Conservation (phyloP, 2,113 vertebrate species). For the Hydrochoerus hydrochaeris region DNA sequence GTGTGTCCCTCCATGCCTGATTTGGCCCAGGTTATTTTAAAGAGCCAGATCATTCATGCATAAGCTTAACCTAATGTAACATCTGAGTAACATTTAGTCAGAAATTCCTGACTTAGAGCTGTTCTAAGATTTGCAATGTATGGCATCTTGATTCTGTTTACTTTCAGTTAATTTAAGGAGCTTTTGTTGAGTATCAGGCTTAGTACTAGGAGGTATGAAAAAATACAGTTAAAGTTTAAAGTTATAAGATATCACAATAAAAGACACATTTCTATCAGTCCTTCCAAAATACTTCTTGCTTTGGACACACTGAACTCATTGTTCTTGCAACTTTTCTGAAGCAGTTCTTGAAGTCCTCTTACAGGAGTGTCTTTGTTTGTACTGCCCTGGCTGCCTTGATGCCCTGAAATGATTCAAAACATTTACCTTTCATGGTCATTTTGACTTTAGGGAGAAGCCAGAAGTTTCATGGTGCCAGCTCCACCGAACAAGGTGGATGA, state of each 20-base stretch:
- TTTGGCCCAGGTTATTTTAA: background rate
- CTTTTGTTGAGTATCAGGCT: background rate
- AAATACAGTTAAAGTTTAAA: background rate
- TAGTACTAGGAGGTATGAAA: background rate
- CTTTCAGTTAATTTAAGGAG: background rate
- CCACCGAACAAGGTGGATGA: background rate
- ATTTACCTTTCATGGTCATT: background rate
- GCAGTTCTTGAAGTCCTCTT: background rate
- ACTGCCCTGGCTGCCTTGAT: background rate
- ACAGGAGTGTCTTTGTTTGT: background rate
- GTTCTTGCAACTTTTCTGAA: background rate
- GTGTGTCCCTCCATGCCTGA: background rate
- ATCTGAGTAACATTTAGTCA: background rate
- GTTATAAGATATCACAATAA: background rate
- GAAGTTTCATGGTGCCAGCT: background rate
- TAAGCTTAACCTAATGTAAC: background rate
- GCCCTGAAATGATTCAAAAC: background rate
- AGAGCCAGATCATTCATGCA: background rate
- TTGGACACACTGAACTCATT: background rate
- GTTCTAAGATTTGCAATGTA: background rate
- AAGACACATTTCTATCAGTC: background rate
- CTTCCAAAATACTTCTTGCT: background rate
- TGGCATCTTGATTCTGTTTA: background rate
- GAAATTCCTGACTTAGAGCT: background rate
- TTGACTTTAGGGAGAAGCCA: background rate